Conservation (phyloP, 2,797 vertebrate genomes). For the Myotis findleyi region DNA sequence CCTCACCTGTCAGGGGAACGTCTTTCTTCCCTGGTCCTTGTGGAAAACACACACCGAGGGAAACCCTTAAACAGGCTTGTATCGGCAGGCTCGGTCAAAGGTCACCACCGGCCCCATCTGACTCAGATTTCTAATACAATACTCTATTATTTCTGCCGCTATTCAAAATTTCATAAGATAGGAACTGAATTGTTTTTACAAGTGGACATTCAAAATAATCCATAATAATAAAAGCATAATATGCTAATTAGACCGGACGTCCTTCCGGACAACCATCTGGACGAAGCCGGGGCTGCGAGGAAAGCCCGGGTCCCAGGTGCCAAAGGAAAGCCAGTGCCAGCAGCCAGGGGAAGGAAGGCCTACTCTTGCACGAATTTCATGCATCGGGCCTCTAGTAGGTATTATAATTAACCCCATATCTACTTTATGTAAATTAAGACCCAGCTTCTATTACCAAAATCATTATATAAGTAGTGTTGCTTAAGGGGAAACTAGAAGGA, state of each 20-base stretch:
- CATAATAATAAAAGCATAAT: too few species aligned
- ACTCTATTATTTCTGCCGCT: slow-evolving; percentile 20
- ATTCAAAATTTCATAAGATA: neutral
- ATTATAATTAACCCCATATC: neutral
- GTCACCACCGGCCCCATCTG: neutral
- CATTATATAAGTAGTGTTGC: neutral
- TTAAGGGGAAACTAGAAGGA: slow-evolving; percentile 41
- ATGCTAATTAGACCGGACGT: too few species aligned
- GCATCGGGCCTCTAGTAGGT: neutral
- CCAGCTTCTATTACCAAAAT: slow-evolving; percentile 38
- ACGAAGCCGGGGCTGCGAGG: too few species aligned
- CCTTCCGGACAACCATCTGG: too few species aligned
- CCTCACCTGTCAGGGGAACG: neutral
- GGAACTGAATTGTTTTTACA: slow-evolving; percentile 23
- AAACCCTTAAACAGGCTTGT: neutral
- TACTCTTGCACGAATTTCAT: too few species aligned
- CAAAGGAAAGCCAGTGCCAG: too few species aligned
- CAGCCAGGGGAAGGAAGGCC: too few species aligned
- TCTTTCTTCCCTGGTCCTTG: neutral
- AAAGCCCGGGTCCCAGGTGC: too few species aligned
- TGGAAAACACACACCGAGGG: neutral
- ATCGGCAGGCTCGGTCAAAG: neutral
- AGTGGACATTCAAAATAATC: slow-evolving; percentile 27
- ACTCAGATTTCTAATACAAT: neutral
- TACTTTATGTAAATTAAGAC: slow-evolving; percentile 8